Base-by-base conservation (phyloP, 1,140 invertebrate species). In the Alviniconcha marisindica region DNA sequence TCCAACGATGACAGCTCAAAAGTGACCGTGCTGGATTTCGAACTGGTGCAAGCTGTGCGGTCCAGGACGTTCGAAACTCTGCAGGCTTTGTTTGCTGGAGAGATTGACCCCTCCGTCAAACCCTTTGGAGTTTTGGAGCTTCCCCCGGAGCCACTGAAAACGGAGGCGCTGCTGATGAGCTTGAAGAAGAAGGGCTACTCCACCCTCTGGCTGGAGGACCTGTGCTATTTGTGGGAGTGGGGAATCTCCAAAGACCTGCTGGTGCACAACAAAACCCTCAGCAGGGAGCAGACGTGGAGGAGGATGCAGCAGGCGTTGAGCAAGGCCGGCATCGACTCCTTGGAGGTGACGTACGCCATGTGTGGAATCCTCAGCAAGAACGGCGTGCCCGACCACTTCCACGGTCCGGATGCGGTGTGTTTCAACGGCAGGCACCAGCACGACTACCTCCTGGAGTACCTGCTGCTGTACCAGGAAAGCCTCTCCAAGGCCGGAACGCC, bases 161-260 rank as follows among this genome's bases (percentile, higher is more conserved):
- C 88, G 10, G 84, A 89, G 60, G 63, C 71, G n/a, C 44, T 92
- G 40, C 85, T 92, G 40, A 66, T 77, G 44, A 84, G 80, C 21
- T 88, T 90, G 56, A 90, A 89, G 74, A 51, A 86, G 15, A 63
- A 60, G 38, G 89, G 89, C 12, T 93, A 91, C 60, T 81, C 69
- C 54, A 93, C 89, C 40, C 83, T 92, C n/a, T 92, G 88, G 89
- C 77, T 92, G 36, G 92, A 93, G 76, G 92, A 93, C 85, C 73
- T 92, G 44, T 93, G 92, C 81, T 92, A 89, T 81, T 83, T 82
- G 12, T 92, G 91, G 91, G 91, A 92, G 83, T 92, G 92, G 91
- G 92, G 91, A 0, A 60, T 92, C 33, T 83, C 89, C 15, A 92
- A 91, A 81, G 91, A 92, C 81, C 85, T 93, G 38, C 85, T 86